These are phyloP conservation scores for Protodeltote pygarga DNA, from an alignment of 2,888 invertebrate species.

Conservation along the genomic window DNA sequence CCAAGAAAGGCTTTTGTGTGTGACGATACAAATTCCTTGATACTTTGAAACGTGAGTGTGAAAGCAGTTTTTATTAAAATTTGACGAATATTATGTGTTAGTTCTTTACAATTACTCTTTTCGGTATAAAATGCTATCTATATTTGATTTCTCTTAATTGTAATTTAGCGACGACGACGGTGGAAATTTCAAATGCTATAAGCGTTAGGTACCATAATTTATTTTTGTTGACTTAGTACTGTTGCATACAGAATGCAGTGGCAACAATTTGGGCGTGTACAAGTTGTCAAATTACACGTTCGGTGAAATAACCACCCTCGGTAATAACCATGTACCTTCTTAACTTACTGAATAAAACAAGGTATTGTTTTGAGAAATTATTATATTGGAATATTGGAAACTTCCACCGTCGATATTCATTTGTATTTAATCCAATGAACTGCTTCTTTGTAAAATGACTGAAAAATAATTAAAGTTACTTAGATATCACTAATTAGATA, in stretches of 20 bases:
- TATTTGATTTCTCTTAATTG: too few relatives aligned
- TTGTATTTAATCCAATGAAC: too few relatives aligned
- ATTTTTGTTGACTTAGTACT: constrained; percentile 22
- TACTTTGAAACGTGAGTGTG: constrained; percentile 12
- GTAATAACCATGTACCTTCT: constrained; percentile 25
- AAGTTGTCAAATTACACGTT: constrained; percentile 43
- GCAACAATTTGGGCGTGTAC: constrained; percentile 51
- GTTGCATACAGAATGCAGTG: constrained; percentile 41
- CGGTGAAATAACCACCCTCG: constrained; percentile 21
- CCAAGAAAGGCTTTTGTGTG: constrained; percentile 5
- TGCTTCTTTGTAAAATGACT: too few relatives aligned
- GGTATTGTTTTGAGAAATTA: constrained; percentile 15
- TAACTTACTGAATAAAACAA: constrained; percentile 28
- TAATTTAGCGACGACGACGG: too few relatives aligned
- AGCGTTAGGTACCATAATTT: background rate
- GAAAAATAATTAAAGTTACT: too few relatives aligned
- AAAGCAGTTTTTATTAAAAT: background rate
- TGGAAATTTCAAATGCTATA: too few relatives aligned
- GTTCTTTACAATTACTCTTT: too few relatives aligned
- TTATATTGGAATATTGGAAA: too few relatives aligned
- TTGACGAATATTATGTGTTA: too few relatives aligned
- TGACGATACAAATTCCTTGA: constrained; percentile 4
- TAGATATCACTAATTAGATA: too few relatives aligned
- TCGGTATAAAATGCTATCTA: too few relatives aligned
- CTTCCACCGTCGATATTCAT: too few relatives aligned